These are phyloP conservation scores for Galerucella calmariensis DNA, from an alignment of 2,888 invertebrate genomes.

Conservation along the genomic window DNA sequence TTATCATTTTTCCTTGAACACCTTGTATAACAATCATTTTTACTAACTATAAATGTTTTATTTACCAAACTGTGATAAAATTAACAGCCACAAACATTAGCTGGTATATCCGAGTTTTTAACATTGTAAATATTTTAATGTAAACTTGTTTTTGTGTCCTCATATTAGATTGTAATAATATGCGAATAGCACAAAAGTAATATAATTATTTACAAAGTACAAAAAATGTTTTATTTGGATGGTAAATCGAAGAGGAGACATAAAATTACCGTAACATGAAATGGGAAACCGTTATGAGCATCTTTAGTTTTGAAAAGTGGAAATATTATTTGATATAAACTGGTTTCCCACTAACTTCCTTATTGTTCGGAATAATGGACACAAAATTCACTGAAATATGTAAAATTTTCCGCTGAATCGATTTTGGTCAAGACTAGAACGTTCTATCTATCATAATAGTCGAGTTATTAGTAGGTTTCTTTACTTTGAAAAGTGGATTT, in stretches of 20 bases:
- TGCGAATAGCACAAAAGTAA: conserved; percentile 13
- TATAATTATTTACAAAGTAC: conserved; percentile 8
- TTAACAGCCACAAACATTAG: conserved; percentile 15
- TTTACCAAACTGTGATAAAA: conserved; percentile 19
- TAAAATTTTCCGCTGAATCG: no score
- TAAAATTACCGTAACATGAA: no score
- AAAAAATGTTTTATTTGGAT: not conserved
- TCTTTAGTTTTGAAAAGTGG: no score
- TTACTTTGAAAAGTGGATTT: no score
- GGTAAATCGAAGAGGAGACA: not conserved
- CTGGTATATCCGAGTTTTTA: conserved; percentile 9
- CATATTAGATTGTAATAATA: not conserved
- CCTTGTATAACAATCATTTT: not conserved
- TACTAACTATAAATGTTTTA: conserved; percentile 6
- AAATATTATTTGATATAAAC: no score
- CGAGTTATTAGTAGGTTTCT: no score
- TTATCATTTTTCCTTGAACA: not conserved
- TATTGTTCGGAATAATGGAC: no score
- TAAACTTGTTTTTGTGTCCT: conserved; percentile 8
- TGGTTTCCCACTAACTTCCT: no score
- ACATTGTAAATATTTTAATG: conserved; percentile 12
- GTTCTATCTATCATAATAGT: no score
- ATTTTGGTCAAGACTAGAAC: no score
- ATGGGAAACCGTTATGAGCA: no score
- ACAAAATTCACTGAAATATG: no score